Base-by-base conservation (phyloP, 2,797 vertebrate species). In the Protosalanx chinensis region DNA sequence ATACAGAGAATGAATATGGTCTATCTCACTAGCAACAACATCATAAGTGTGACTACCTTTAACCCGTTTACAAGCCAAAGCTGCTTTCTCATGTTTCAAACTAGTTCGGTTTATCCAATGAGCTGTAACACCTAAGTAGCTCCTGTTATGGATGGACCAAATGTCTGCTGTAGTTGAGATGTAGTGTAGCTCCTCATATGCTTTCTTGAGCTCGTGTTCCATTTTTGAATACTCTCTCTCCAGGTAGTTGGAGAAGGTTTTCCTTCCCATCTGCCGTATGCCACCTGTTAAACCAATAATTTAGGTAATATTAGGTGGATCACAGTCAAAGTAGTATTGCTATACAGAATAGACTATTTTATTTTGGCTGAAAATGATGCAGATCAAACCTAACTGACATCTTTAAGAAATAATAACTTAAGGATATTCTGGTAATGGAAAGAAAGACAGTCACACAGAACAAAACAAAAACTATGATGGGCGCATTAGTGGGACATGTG, bases 141-240 rank as follows among this genome's bases (percentile, higher is more conserved):
- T 72, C 62, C 72, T 69, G 33, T 72, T 76, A 23, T 74, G 59
- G 30, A 27, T 67, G 32, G 64, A 72, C 65, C 71, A 78, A 20
- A 78, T 81, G 30, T 76, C 68, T 51, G 68, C 73, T 13, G 76
- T 81, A 12, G 72, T 75, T 13, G 79, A 67, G 13, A 81, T n/a
- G 35, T 75, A 75, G 67, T 81, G 51, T 53, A 78, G 1, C 0
- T 56, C 20, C 16, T 68, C 73, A 62, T 73, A 73, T 33, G 12
- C 51, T 13, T 67, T 77, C 66, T 72, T 77, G 5, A 75, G 72
- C n/a, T 77, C 4, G 6, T 6, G 8, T 3, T 76, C 51, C 51
- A 72, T 74, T 20, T 64, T 68, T 46, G 8, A 15, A 32, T 69
- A 78, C n/a, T 60, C 59, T 18, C 18, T 57, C 1, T 72, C 46